Percentiles rank a stretch among this genome's conserved stretches.
These are phyloP conservation scores for Ectropis grisescens DNA, from an alignment of 1,140 invertebrate genomes.

Conservation along the genomic window DNA sequence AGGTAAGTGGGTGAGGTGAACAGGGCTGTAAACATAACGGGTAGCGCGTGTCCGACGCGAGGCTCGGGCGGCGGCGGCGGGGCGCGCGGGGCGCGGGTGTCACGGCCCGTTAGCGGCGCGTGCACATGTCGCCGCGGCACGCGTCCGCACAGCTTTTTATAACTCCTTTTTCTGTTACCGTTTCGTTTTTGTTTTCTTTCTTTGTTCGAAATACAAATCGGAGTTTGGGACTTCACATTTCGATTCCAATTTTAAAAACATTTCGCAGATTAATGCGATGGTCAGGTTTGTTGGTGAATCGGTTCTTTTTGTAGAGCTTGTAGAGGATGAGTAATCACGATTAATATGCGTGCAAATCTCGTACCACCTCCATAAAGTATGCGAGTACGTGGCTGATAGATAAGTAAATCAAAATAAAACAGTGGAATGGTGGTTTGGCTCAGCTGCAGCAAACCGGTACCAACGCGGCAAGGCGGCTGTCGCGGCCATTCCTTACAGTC, in stretches of 20 bases:
- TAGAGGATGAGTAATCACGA: no score
- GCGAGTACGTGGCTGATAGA: conserved; percentile 28
- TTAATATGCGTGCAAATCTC: no score
- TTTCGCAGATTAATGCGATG: no score
- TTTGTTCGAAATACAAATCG: conserved; percentile 52
- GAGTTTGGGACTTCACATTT: no score
- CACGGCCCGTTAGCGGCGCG: conserved; percentile 60
- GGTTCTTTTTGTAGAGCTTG: no score
- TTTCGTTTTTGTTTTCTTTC: conserved; percentile 44
- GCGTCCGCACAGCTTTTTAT: conserved; percentile 58
- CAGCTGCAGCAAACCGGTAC: conserved; percentile 59
- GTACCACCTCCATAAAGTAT: conserved; percentile 16
- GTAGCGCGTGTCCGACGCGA: conserved; percentile 17
- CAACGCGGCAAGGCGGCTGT: conserved; percentile 29
- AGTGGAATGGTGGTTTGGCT: conserved; percentile 35
- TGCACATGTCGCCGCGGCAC: conserved; percentile 65
- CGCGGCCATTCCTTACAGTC: conserved; percentile 57
- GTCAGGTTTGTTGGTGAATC: no score
- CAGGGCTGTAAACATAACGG: conserved; percentile 30
- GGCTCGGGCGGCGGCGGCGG: conserved; percentile 5
- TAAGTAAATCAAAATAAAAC: conserved; percentile 65
- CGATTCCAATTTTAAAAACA: no score
- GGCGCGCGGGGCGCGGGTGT: conserved; percentile 24
- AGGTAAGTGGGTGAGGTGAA: no score
- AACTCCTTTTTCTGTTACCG: conserved; percentile 35